Evolutionary conservation across 2,888 invertebrate genomes (phyloP), one percentile per base, ranked within the genome.

Genomic region (Eristalis intricaria): DNA sequence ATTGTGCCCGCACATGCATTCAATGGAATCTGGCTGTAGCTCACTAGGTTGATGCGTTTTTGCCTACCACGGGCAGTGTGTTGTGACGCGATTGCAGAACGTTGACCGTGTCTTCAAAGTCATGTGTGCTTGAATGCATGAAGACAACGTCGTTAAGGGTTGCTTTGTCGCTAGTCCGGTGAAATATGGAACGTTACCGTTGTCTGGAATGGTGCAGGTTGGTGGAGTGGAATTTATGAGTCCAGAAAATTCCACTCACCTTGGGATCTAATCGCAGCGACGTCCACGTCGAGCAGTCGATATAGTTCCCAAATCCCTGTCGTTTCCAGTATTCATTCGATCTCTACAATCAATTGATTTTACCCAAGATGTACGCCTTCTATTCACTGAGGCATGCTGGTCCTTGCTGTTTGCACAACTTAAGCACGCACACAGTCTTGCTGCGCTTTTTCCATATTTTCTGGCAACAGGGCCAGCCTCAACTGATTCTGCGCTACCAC

Each of bases 321-420:
- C 83, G 0, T 76, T 66, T 38, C 50, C 26, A 60, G 60, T 26
- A 0, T 26, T 11, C 60, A 7, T 26, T 60, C 60, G 60, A 15
- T 60, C 60, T 15, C 26, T 23, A 26, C 23, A 15, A 13, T 7
- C 83, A 76, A n/a, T 83, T 8, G 50, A 10, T 50, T 50, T 83
- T 13, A 79, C 84, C 87, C 87, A 84, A 50, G 87, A 87, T 71
- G 87, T 87, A 26, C 84, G 83, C 22, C 79, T 38, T 70, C 63
- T 19, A 38, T 83, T 38, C 38, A 56, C 38, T 29, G 75, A 38
- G 23, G 71, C 69, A 81, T 85, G 78, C 19, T 78, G 71, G 11
- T 22, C 66, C 1, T 40, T 74, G n/a, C 79, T 73, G 22, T 75
- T 74, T 8, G 8, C 73, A 56, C 87, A 87, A 60, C 87, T 87